Conservation (phyloP, 1,140 invertebrate genomes). For the Phymastichus coffea region DNA sequence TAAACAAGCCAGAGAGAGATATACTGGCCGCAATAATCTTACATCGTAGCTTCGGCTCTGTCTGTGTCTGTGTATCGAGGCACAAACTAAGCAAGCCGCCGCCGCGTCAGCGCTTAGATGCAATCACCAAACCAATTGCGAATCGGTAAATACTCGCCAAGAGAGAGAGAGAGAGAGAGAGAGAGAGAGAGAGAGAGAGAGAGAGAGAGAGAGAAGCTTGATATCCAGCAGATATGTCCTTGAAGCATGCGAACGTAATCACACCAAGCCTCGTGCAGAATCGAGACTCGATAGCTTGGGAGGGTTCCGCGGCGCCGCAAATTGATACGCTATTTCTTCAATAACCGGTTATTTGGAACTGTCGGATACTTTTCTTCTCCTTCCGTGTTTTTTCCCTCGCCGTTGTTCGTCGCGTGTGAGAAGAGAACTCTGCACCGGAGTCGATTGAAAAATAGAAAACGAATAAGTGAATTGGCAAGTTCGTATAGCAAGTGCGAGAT, state of each 20-base stretch:
- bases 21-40: too few species aligned
- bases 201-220: constrained; percentile 35
- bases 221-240: constrained; percentile 47
- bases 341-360: not conserved
- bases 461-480: too few species aligned
- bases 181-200: constrained; percentile 21
- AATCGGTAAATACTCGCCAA: constrained; percentile 43
- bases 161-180: constrained; percentile 30
- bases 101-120: constrained; percentile 32
- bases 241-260: constrained; percentile 46
- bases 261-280: too few species aligned
- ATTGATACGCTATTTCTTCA: not conserved
- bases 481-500: too few species aligned
- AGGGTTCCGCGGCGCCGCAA: not conserved
- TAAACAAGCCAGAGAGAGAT: too few species aligned
- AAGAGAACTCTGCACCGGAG: too few species aligned
- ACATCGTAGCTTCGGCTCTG: too few species aligned
- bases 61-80: not conserved
- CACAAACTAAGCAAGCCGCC: not conserved
- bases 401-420: not conserved
- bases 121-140: constrained; percentile 49
- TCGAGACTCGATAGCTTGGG: not conserved
- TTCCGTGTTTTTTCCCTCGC: too few species aligned
- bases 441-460: too few species aligned
- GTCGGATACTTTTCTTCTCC: too few species aligned